Base-by-base conservation (phyloP, 1,140 invertebrate genomes). In the Dendroctonus valens region DNA sequence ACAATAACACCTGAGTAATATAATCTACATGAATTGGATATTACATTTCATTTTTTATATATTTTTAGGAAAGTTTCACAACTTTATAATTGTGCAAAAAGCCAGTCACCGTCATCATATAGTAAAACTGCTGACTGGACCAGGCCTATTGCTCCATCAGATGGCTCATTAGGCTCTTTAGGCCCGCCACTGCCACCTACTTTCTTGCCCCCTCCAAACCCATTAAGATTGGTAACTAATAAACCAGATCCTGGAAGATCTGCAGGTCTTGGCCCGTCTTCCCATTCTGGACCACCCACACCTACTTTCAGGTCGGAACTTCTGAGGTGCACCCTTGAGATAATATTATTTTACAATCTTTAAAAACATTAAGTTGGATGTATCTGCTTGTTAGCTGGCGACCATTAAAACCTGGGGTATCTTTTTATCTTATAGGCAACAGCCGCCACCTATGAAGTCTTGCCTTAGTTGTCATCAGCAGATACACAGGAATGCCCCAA, bases 401-500 rank as follows among this genome's bases (percentile, higher is more conserved):
- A 2, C 42, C 4, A 46, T 46, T 46, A 46, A 39, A 42, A 9
- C 42, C 11, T 55, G 61, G 38, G 44, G 40, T 42, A 37, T 52
- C 40, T 46, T 55, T n/a, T 48, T 53, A 26, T 6, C 8, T 65
- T 53, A 70, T 80, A 91, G 95, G 75, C 97, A 98, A 86, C 96
- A 98, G 83, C 95, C 96, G 65, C 97, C 97, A 38, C 97, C 97
- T 11, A 99, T 99, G 97, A 99, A 99, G 84, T 96, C 94, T 2
- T 99, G 97, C 80, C 84, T 98, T 52, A 98, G 95, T 6, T 99
- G 97, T 77, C 95, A 98, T 84, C 96, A 99, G 81, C 96, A 98
- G 81, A 99, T 99, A 75, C 97, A 99, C 81, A 88, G 97, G 70
- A 99, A 99, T 82, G 97, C 97, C 54, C 97, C 97, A 26, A 99